Evolutionary conservation across 2,888 invertebrate species (phyloP), one percentile per base, ranked within the genome.

Genomic region (Scaptomyza polygonia): DNA sequence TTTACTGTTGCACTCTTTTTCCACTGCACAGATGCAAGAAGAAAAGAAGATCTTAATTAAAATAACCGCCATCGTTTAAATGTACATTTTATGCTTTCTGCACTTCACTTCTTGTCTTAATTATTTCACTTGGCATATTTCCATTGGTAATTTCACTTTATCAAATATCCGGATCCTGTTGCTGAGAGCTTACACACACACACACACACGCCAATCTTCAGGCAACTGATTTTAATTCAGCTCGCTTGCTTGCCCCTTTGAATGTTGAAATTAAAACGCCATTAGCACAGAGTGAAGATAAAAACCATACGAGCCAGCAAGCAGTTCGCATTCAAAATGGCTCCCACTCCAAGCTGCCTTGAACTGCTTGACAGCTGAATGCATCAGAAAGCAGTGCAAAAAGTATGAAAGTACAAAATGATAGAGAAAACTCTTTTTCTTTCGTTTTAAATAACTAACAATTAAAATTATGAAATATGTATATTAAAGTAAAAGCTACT

Each of bases 261-360:
- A 34, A 43, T 63, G 29, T 69, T 47, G 75, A 77, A 83, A 86
- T 86, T 86, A 77, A 86, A 82, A 83, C 73, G 52, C 75, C 80
- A 82, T 82, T 82, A 77, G 80, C 73, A 68, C 62, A 42, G 34
- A 56, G 58, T 51, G 58, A 45, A 73, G 80, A 73, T 83, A 59
- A 65, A 68, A 77, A 56, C 51, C 58, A 77, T 77, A 57, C 39
- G 61, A 73, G 14, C 30, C 40, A 36, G 8, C 44, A 40, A 36
- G 44, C 18, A 59, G 42, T 12, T 29, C 34, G 14, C 30, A 34
- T 8, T 51, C 25, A 39, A 32, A 18, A 30, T 61, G 45, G 12
- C 5, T 8, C 18, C n/a, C 34, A 56, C 27, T 61, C 34, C 42
- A n/a, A 49, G 49, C 49, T 32, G 12, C 16, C 40, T 44, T 64